These are phyloP conservation scores for Bostrychus sinensis DNA, from an alignment of 2,113 vertebrate species.

Conservation along the genomic window DNA sequence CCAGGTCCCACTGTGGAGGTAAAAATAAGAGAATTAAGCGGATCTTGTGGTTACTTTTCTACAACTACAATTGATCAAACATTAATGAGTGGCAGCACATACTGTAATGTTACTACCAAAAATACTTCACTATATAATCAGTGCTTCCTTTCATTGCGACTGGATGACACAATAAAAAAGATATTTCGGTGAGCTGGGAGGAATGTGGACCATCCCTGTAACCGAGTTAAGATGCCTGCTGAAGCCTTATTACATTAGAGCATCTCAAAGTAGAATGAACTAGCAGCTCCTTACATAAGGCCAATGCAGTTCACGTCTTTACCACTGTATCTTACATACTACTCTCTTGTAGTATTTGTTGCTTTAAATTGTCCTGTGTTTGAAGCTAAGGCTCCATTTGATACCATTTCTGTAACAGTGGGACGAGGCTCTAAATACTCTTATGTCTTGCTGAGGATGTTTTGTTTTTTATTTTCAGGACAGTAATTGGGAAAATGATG, in stretches of 20 bases:
- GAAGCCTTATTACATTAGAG: constrained; percentile 62
- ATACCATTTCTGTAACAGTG: too few species aligned
- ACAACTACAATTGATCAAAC: neutral
- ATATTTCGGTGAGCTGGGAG: constrained; percentile 30
- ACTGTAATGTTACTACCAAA: neutral
- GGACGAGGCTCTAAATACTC: too few species aligned
- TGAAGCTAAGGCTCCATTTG: too few species aligned
- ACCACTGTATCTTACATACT: neutral
- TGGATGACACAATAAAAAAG: neutral
- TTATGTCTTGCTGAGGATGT: too few species aligned
- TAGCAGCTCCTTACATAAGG: constrained; percentile 9
- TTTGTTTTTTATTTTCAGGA: too few species aligned
- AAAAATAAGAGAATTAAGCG: neutral
- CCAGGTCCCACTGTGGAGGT: constrained; percentile 84
- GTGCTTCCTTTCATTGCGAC: neutral
- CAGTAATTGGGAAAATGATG: too few species aligned
- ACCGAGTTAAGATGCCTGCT: constrained; percentile 64
- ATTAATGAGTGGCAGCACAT: neutral
- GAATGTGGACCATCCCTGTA: constrained; percentile 65
- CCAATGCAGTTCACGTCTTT: constrained; percentile 4
- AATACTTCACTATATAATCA: neutral
- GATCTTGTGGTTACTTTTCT: neutral
- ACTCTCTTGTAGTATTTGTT: too few species aligned
- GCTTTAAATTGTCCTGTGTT: too few species aligned
- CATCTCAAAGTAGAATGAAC: constrained; percentile 38